Conservation (phyloP, 2,797 vertebrate species). For the Capromys pilorides region DNA sequence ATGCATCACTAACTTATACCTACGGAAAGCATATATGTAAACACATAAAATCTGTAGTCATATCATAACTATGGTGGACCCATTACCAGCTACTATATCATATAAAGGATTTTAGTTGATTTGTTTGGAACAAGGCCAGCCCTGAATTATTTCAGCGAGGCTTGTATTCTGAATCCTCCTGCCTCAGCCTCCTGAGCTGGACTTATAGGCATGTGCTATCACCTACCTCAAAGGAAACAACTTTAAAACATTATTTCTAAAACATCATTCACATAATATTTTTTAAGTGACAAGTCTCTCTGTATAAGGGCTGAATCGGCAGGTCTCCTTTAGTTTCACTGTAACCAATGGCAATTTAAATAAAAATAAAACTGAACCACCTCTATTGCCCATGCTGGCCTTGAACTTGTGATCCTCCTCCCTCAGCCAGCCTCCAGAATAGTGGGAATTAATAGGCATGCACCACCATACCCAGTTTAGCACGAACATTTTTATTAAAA, state of each 20-base stretch:
- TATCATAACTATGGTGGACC: not conserved
- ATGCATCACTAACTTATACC: not conserved
- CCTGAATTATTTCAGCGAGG: not conserved
- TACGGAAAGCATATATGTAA: not conserved
- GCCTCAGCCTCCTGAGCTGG: not conserved
- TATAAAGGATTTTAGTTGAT: not conserved
- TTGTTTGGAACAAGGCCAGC: not conserved
- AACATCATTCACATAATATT: not conserved
- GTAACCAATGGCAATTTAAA: not conserved
- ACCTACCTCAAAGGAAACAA: not conserved
- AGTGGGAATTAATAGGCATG: not conserved
- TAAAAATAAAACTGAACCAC: not conserved
- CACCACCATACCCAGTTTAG: not conserved
- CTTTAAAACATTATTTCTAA: not conserved
- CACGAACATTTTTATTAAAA: not conserved
- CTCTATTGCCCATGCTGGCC: not conserved
- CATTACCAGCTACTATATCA: not conserved
- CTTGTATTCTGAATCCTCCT: not conserved
- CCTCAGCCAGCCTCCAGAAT: not conserved
- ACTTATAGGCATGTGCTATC: not conserved
- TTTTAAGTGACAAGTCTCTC: not conserved
- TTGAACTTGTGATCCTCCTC: not conserved
- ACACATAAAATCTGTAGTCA: not conserved
- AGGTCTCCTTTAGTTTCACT: not conserved
- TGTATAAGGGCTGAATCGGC: not conserved